Conservation (phyloP, 2,888 invertebrate genomes). For the Oxycera nigricornis region DNA sequence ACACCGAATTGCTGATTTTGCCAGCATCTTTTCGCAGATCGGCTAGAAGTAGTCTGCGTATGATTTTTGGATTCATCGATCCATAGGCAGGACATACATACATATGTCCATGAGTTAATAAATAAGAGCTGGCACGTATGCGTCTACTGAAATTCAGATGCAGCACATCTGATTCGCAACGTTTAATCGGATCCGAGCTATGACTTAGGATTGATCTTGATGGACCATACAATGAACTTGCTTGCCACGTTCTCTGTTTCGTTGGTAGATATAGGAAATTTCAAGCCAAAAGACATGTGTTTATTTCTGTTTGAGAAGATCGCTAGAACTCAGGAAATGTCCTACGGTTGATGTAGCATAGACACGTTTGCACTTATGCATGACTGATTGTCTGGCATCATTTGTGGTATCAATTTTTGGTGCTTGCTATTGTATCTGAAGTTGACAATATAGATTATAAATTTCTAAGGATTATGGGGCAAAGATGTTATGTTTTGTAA, state of each 20-base stretch:
- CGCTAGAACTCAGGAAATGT: background rate
- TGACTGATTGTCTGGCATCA: no score
- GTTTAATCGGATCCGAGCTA: constrained; percentile 30
- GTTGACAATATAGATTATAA: no score
- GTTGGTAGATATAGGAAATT: background rate
- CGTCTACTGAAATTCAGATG: constrained; percentile 23
- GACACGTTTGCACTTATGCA: no score
- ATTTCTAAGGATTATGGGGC: no score
- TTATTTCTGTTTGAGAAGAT: background rate
- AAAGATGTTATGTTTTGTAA: no score
- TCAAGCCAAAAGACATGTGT: background rate
- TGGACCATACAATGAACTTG: constrained; percentile 4
- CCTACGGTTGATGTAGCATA: background rate
- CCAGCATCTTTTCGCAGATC: no score
- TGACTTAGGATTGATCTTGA: constrained; percentile 25
- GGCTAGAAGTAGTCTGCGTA: no score
- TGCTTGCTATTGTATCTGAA: no score
- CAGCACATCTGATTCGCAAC: constrained; percentile 1
- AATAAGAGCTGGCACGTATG: background rate
- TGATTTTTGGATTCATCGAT: no score
- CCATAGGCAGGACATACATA: background rate
- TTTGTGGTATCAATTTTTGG: no score
- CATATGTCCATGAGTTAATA: background rate
- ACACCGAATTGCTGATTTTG: no score
- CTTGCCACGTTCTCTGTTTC: background rate